These are phyloP conservation scores for Synanthedon myopaeformis DNA, from an alignment of 2,888 invertebrate species.

Conservation along the genomic window DNA sequence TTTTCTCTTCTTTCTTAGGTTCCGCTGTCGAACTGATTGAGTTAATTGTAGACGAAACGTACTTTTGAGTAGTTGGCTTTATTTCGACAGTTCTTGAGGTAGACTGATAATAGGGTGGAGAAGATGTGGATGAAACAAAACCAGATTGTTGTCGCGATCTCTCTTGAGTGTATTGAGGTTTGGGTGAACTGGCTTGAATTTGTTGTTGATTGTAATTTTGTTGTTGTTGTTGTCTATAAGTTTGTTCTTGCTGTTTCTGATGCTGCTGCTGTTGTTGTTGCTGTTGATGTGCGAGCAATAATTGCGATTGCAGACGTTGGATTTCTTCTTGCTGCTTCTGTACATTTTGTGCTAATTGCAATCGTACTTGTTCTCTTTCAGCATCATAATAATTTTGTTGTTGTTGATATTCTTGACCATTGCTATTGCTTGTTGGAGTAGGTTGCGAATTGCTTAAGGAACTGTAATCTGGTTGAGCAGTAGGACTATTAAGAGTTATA, in stretches of 20 bases:
- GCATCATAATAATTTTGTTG: slow-evolving; percentile 49
- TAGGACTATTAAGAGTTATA: slow-evolving; percentile 68
- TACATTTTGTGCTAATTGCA: slow-evolving; percentile 56
- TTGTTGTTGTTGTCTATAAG: slow-evolving; percentile 20
- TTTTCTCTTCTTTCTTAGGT: slow-evolving; percentile 64
- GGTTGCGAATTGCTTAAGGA: slow-evolving; percentile 31
- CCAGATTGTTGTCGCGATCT: slow-evolving; percentile 40
- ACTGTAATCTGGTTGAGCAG: slow-evolving; percentile 30
- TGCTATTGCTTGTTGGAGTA: slow-evolving; percentile 15
- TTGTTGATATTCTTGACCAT: slow-evolving; percentile 15
- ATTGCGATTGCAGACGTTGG: slow-evolving; percentile 53
- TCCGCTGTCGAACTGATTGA: slow-evolving; percentile 54
- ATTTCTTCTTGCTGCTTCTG: slow-evolving; percentile 68
- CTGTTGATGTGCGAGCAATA: slow-evolving; percentile 47
- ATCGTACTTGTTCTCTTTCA: slow-evolving; percentile 52
- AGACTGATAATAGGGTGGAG: slow-evolving; percentile 50
- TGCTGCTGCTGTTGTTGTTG: slow-evolving; percentile 31
- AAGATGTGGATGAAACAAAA: slow-evolving; percentile 35
- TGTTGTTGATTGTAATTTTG: slow-evolving; percentile 35
- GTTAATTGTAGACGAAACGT: slow-evolving; percentile 57
- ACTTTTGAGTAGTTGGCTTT: slow-evolving; percentile 62
- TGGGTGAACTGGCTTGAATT: slow-evolving; percentile 39
- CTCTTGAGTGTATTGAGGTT: slow-evolving; percentile 51
- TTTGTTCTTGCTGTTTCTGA: slow-evolving; percentile 21
- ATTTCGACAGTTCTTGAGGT: slow-evolving; percentile 59